Evolutionary conservation across 2,888 invertebrate genomes (phyloP), one percentile per base, ranked within the genome.

Genomic region (Sinodicranocentrus sp.): DNA sequence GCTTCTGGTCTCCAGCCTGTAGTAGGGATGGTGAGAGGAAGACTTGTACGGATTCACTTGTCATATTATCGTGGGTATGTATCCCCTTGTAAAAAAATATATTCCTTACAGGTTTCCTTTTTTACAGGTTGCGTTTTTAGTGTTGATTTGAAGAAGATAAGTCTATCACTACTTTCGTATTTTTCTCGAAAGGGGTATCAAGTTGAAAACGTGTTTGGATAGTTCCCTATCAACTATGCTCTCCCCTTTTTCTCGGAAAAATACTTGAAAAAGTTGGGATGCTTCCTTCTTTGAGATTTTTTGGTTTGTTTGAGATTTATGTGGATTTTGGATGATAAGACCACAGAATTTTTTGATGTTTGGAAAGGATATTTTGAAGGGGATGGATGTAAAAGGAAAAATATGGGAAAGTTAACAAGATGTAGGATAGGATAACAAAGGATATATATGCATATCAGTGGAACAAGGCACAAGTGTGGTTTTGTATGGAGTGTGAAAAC

Each of bases 261-360:
- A 44, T 67, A 76, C 33, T 76, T 48, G 26, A 57, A 48, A n/a
- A 68, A 77, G 57, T 68, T 70, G 68, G 23, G 52, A 79, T 70
- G 48, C 48, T n/a, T 78, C 26, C 21, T 39, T 5, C 15, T 59
- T 19, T 48, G 71, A 71, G 70, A 78, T 79, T 79, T 79, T 77
- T 68, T n/a, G 33, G 72, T 80, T 79, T 70, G 59, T 48, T 61
- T 2, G 63, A 72, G 80, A 80, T 80, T 80, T 80, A 80, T 80
- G 71, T 72, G 72, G 80, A 80, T 80, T 80, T 80, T 71, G 65
- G 43, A 28, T 57, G 72, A 79, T 79, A 80, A 72, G 54, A 72
- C 44, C 54, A 65, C 52, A 70, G 67, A 67, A 57, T 43, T 72
- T 71, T 80, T 80, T 72, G 33, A 43, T 72, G 65, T 65, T 33